These are phyloP conservation scores for Chloroceryle amazona DNA, from an alignment of 2,797 vertebrate species.

Conservation along the genomic window DNA sequence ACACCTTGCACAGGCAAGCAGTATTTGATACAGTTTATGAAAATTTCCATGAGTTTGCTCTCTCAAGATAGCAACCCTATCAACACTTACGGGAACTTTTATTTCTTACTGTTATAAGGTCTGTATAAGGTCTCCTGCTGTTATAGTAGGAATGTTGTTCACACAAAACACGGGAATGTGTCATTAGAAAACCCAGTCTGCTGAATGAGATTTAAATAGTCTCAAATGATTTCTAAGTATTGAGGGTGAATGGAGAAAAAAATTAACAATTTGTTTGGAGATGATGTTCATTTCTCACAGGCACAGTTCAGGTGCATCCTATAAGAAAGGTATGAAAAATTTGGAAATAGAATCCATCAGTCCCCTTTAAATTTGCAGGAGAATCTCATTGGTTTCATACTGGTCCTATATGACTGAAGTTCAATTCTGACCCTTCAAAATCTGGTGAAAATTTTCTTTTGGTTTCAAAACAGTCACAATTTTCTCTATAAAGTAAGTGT, in stretches of 20 bases:
- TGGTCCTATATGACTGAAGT: background rate
- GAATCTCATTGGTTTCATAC: background rate
- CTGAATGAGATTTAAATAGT: background rate
- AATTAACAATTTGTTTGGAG: background rate
- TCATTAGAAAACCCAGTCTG: background rate
- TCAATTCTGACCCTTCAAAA: background rate
- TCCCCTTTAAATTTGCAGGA: background rate
- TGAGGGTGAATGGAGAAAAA: background rate
- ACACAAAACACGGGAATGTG: background rate
- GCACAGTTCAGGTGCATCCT: background rate
- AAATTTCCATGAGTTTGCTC: conserved; percentile 6
- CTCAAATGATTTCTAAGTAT: background rate
- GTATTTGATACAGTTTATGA: background rate
- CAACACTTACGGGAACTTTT: background rate
- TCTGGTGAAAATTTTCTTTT: background rate
- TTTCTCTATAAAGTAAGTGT: background rate
- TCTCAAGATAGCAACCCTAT: conserved; percentile 12
- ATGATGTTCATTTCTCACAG: background rate
- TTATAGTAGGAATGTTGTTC: background rate
- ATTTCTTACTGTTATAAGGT: background rate
- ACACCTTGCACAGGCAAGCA: background rate
- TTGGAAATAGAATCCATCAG: background rate
- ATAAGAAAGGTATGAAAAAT: background rate
- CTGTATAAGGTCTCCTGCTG: no score
- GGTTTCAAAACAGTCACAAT: background rate